Conservation (phyloP, 2,888 invertebrate genomes). For the Lumbricus terrestris region DNA sequence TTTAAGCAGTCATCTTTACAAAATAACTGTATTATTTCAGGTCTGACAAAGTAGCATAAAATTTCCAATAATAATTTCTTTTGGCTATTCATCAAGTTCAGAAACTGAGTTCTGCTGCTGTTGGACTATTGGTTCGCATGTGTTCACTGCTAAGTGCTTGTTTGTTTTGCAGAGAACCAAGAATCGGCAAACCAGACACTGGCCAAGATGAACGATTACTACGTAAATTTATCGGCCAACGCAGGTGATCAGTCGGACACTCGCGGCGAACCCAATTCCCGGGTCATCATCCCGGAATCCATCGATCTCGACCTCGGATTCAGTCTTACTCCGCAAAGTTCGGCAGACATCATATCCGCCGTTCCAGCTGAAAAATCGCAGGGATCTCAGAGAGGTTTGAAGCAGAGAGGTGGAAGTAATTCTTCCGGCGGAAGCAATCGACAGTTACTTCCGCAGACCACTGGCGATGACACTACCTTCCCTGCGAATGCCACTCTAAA, state of each 20-base stretch:
- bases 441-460: not conserved
- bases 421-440: not conserved
- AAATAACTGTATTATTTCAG: no score
- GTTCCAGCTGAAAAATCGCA: not conserved
- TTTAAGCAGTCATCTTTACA: no score
- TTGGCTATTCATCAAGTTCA: no score
- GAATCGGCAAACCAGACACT: not conserved
- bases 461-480: not conserved
- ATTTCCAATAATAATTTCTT: no score
- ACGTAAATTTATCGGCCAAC: not conserved
- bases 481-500: not conserved
- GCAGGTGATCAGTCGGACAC: not conserved
- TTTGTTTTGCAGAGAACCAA: constrained; percentile 6
- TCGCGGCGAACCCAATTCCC: not conserved
- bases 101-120: no score
- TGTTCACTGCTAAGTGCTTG: not conserved
- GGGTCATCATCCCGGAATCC: not conserved
- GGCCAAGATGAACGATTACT: constrained; percentile 7
- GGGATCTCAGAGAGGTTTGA: not conserved
- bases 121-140: no score
- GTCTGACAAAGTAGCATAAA: no score
- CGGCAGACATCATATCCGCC: not conserved
- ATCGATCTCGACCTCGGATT: not conserved
- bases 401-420: not conserved
- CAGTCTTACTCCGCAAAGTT: not conserved